Base-by-base conservation (phyloP, 2,113 vertebrate genomes). In the Takifugu bimaculatus region DNA sequence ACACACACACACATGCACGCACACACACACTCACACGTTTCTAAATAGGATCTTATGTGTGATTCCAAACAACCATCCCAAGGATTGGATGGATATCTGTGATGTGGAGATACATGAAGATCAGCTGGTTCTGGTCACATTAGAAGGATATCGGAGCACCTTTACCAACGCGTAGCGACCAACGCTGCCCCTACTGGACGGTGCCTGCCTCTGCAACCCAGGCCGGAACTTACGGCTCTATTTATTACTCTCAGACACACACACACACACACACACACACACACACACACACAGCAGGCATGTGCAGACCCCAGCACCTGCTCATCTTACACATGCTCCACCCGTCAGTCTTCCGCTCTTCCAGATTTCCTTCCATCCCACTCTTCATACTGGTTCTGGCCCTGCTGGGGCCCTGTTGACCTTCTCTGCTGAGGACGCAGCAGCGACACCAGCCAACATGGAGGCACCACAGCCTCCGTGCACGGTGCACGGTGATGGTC, bases 381-480 rank as follows among this genome's bases (percentile, higher is more conserved):
- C 60, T 75, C 47, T 35, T 45, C 50, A 6, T 27, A 52, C 62
- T 28, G 26, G 48, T 26, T 25, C 70, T 59, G 26, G 11, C 20
- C 25, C 44, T 45, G n/a, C 15, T 32, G 39, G 20, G 43, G 9
- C 25, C 20, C 54, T 20, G 88, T 87, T 90, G 83, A 85, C 80
- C 80, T 67, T 83, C 81, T 83, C 85, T 88, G 82, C 84, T 80
- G 66, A 71, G 77, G 35, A 50, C 43, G 58, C 52, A 13, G 70
- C 80, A 52, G 67, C 50, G 78, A 78, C 85, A 88, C 77, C 72
- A 79, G 82, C 58, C 63, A 64, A 88, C 82, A 78, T 44, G 57
- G 70, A 87, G 85, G 86, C 83, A 87, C 85, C 82, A 59, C 57
- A 70, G 75, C 51, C 76, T 81, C 71, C 13, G 81, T 67, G 7